Percentiles rank a stretch among this genome's conserved stretches.
phyloP scores from a whole-genome alignment of 2,797 vertebrate species.

The Ptychadena robeensis region DNA sequence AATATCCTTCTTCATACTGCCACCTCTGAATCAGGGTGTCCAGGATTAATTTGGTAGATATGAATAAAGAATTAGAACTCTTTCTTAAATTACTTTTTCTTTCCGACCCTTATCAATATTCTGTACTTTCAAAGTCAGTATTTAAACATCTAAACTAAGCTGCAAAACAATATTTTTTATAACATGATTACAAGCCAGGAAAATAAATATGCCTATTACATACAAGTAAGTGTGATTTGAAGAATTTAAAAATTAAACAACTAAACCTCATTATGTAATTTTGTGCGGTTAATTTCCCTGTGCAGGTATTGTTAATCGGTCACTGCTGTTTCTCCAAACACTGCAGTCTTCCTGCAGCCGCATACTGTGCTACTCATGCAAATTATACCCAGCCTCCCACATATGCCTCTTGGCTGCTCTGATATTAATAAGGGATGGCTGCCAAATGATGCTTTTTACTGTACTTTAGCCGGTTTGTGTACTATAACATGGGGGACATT shows the following conservation, averaged over 20 bases:
- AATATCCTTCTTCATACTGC: too few relatives aligned
- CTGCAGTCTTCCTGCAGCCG: constrained; percentile 34
- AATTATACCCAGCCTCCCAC: constrained; percentile 43
- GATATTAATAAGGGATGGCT: neutral
- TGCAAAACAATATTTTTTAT: neutral
- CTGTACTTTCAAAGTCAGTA: neutral
- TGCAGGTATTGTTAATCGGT: constrained; percentile 22
- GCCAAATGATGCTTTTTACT: neutral
- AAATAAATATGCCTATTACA: neutral
- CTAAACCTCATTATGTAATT: constrained; percentile 10
- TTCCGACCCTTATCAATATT: too few relatives aligned
- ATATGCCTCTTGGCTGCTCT: constrained; percentile 15
- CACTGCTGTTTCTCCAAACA: constrained; percentile 18
- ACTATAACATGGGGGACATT: neutral
- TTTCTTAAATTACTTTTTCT: too few relatives aligned
- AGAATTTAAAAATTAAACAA: neutral
- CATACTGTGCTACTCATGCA: constrained; percentile 35
- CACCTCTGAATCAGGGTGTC: too few relatives aligned
- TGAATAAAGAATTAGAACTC: too few relatives aligned
- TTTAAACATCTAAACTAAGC: neutral
- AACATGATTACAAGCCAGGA: neutral
- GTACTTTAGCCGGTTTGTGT: neutral
- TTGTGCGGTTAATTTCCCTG: constrained; percentile 30
- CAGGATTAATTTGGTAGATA: too few relatives aligned
- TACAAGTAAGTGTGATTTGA: neutral